Conservation (phyloP, 1,140 invertebrate species). For the Drosophila grimshawi region DNA sequence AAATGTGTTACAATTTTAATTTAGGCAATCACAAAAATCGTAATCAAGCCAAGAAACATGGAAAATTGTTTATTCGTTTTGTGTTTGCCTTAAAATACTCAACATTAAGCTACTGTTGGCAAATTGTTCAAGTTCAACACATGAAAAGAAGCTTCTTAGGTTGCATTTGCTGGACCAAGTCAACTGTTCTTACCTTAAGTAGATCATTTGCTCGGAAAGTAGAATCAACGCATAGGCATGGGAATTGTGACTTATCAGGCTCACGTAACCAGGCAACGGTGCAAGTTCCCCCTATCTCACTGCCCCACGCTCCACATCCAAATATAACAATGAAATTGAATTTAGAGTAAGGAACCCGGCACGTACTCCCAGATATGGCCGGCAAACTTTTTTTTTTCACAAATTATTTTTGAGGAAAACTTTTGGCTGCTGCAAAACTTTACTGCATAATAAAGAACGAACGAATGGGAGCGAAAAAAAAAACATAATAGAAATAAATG, state of each 20-base stretch:
- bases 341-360: slow-evolving; percentile 75
- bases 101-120: no score
- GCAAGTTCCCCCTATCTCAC: slow-evolving; percentile 1
- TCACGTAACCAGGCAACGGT: slow-evolving; percentile 61
- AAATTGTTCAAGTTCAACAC: background rate
- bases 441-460: slow-evolving; percentile 77
- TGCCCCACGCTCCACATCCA: slow-evolving; percentile 15
- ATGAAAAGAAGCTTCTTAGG: background rate
- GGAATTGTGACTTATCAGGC: slow-evolving; percentile 30
- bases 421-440: slow-evolving; percentile 65
- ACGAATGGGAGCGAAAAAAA: slow-evolving; percentile 18
- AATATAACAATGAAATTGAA: slow-evolving; percentile 75
- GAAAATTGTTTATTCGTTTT: no score
- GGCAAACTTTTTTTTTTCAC: slow-evolving; percentile 73
- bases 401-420: slow-evolving; percentile 74
- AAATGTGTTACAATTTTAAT: no score
- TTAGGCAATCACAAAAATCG: no score
- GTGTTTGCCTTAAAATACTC: no score
- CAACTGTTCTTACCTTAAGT: slow-evolving; percentile 20
- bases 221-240: background rate
- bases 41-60: no score
- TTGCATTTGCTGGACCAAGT: slow-evolving; percentile 13
- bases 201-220: slow-evolving; percentile 26
- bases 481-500: slow-evolving; percentile 46
- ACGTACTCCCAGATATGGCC: slow-evolving; percentile 75